Base-by-base conservation (phyloP, 2,888 invertebrate genomes). In the Prenolepis imparis region DNA sequence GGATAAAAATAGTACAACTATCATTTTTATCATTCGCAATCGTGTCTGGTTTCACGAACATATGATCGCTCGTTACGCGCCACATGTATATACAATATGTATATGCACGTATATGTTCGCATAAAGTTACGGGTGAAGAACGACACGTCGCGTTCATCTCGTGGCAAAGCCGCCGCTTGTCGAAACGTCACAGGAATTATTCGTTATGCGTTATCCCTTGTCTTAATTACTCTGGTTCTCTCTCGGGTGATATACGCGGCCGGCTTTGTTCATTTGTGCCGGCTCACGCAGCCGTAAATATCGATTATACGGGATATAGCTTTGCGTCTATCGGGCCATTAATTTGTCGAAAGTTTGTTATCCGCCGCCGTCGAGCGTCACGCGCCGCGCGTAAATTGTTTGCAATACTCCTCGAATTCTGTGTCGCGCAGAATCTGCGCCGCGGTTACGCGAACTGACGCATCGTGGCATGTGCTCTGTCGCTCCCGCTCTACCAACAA, bases 261-360 rank as follows among this genome's bases (percentile, higher is more conserved):
- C 24, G 44, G 78, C 78, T 80, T 80, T 80, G 78, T 80, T 80
- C 78, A 80, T 80, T 80, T 80, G 78, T 80, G 78, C 78, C 78
- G 78, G 78, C 70, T 59, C 70, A 80, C 72, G 70, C 78, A 59
- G 78, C 72, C 78, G 70, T 80, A 80, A 80, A 80, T 80, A 80
- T 80, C 78, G 78, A 80, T 80, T 80, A 80, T 70, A 59, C 44
- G 55, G 59, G 72, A 80, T 80, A 80, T 70, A 59, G 78, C 72
- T 59, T 44, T 48, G 72, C 72, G 78, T 80, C 78, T 70, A 80
- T 80, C 78, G 78, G 78, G 59, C 78, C 78, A 80, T 80, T 80
- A 80, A 80, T 80, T 80, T 80, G 78, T 80, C 78, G 78, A 80
- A 80, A 80, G 78, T 80, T 80, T 80, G 78, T 80, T 80, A 70